A percentile compares a stretch with the other conserved stretches of the same genome.
phyloP scores from a whole-genome alignment of 2,888 invertebrate genomes.

The Bugula neritina region DNA sequence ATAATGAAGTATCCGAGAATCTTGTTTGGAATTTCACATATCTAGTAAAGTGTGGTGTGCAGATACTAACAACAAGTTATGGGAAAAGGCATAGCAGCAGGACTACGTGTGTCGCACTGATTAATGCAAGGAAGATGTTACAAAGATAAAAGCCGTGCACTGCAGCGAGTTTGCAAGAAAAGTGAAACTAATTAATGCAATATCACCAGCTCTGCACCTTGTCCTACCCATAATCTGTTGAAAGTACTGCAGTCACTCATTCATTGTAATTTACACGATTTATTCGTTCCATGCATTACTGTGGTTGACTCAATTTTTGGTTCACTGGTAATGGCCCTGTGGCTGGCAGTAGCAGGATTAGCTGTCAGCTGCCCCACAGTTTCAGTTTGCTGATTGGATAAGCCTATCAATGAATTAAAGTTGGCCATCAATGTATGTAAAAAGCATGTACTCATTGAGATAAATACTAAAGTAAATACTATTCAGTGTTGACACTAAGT shows the following conservation, averaged over 20 bases:
- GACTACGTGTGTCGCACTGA: not conserved
- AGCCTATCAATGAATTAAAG: not conserved
- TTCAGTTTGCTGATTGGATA: not conserved
- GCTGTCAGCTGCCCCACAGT: not conserved
- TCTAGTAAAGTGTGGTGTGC: no score
- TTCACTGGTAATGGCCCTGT: not conserved
- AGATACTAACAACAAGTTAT: not conserved
- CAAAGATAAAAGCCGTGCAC: not conserved
- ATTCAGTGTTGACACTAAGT: not conserved
- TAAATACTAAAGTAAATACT: not conserved
- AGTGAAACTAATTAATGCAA: not conserved
- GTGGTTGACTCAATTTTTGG: not conserved
- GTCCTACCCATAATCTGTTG: not conserved
- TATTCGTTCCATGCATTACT: not conserved
- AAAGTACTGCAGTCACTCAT: no score
- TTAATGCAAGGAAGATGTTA: not conserved
- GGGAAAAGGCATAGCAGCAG: not conserved
- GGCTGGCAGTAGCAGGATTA: not conserved
- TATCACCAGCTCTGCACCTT: not conserved
- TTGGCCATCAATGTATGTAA: not conserved
- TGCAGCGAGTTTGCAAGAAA: not conserved
- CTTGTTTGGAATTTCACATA: no score
- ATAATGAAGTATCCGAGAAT: no score
- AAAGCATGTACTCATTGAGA: not conserved
- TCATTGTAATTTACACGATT: constrained; percentile 15